Conservation (phyloP, 2,113 vertebrate genomes). For the Sitta europaea region DNA sequence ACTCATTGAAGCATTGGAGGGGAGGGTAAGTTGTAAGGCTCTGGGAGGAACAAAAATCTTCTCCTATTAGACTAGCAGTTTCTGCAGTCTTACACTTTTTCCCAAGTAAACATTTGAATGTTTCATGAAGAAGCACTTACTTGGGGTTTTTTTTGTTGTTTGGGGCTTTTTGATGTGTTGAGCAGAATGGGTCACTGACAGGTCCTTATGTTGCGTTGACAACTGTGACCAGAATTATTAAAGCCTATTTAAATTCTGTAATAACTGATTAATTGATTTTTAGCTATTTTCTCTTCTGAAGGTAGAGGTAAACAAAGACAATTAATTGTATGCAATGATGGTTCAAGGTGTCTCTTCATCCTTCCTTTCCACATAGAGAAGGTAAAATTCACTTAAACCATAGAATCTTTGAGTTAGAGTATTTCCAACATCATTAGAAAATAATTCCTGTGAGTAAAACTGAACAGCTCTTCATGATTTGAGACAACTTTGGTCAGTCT, state of each 20-base stretch:
- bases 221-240: neutral
- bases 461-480: neutral
- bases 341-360: neutral
- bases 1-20: neutral
- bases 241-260: neutral
- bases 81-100: neutral
- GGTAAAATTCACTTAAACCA: neutral
- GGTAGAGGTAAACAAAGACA: neutral
- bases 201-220: neutral
- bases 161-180: neutral
- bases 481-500: neutral
- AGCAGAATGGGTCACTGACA: neutral
- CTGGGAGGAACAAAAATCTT: neutral
- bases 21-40: neutral
- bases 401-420: neutral
- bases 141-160: neutral
- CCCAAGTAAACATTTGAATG: neutral
- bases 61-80: neutral
- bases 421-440: neutral
- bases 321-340: neutral
- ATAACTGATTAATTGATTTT: neutral
- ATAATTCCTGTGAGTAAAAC: neutral
- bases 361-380: neutral
- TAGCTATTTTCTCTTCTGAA: neutral
- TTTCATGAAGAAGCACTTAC: neutral